Evolutionary conservation across 2,113 vertebrate genomes (phyloP).

Genomic region (Sminthopsis crassicaudata): DNA sequence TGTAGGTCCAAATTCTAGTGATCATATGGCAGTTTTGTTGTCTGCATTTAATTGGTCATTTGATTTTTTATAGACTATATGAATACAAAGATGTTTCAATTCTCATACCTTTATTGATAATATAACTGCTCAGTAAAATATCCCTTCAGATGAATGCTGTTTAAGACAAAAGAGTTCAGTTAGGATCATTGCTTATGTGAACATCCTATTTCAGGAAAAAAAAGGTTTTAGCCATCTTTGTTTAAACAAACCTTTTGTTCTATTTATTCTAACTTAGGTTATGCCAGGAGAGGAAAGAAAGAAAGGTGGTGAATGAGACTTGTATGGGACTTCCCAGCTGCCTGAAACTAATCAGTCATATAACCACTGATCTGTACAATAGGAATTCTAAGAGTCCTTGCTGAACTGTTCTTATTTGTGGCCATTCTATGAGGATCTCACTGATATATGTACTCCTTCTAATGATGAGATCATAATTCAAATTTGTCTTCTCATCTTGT

Average conservation of each 20-base stretch:
- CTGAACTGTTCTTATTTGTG: not conserved
- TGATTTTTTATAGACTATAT: constrained; percentile 51
- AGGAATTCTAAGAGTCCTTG: not conserved
- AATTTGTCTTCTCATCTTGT: not conserved
- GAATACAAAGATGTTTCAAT: constrained; percentile 9
- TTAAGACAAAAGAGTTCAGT: not conserved
- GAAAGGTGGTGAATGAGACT: not conserved
- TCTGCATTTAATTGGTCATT: constrained; percentile 34
- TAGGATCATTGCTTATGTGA: not conserved
- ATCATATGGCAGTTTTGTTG: constrained; percentile 31
- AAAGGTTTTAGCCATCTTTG: not conserved
- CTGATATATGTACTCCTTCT: not conserved
- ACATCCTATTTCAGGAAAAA: not conserved
- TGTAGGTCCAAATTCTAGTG: constrained; percentile 6
- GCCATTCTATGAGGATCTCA: not conserved
- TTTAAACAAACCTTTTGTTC: not conserved
- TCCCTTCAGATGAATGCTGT: not conserved
- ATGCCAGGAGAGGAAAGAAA: not conserved
- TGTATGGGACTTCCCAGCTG: not conserved
- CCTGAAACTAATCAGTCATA: not conserved
- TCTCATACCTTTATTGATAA: constrained; percentile 40
- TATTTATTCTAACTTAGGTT: not conserved
- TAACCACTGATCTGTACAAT: not conserved
- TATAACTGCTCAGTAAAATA: not conserved
- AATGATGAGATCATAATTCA: not conserved